phyloP scores from a whole-genome alignment of 2,888 invertebrate genomes.

The Thera britannica region DNA sequence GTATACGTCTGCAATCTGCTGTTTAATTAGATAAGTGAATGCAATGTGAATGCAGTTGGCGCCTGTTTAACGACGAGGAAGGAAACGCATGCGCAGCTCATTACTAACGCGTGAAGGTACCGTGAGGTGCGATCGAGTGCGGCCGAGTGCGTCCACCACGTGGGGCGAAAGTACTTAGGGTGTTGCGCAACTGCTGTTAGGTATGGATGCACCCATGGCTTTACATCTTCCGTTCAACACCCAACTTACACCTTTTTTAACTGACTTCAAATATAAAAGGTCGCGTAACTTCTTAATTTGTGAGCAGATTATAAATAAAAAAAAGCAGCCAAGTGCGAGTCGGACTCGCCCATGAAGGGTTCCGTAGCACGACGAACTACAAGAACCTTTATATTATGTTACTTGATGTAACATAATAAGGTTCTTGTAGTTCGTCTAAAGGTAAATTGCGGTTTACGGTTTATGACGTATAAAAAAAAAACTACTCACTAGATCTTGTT shows the following conservation, averaged over 20 bases:
- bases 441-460: too few relatives aligned
- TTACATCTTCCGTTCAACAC: neutral
- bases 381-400: too few relatives aligned
- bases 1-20: constrained; percentile 5
- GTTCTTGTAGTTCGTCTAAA: too few relatives aligned
- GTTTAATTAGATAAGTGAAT: constrained; percentile 16
- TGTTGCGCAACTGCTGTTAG: neutral
- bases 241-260: too few relatives aligned
- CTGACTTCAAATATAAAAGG: neutral
- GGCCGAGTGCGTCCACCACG: neutral
- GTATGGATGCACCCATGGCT: neutral
- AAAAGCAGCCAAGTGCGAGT: too few relatives aligned
- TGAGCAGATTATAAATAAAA: too few relatives aligned
- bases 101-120: constrained; percentile 4
- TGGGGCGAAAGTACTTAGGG: constrained; percentile 3
- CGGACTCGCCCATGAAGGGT: too few relatives aligned
- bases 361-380: too few relatives aligned
- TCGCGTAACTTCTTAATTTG: neutral
- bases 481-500: too few relatives aligned
- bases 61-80: constrained; percentile 12
- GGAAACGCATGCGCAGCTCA: constrained; percentile 2
- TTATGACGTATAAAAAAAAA: too few relatives aligned
- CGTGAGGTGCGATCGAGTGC: too few relatives aligned
- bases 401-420: too few relatives aligned
- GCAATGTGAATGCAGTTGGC: constrained; percentile 5